A percentile compares a stretch with the other conserved stretches of the same genome.
Evolutionary conservation across 2,888 invertebrate genomes (phyloP).

Genomic region (Melinopterus prodromus): DNA sequence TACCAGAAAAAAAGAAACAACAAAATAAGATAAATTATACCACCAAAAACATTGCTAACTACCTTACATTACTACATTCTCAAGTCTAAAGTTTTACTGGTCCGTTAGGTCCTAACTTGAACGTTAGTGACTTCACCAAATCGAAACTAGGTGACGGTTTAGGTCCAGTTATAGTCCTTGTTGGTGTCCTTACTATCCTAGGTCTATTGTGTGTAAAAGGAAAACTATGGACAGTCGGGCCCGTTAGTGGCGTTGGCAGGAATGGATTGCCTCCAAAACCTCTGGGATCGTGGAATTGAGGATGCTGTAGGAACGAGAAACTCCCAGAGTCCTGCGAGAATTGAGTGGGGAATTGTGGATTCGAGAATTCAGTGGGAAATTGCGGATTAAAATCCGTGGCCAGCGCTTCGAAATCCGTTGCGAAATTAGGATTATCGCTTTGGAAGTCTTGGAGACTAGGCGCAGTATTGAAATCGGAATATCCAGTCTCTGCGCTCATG

Average conservation of each 20-base stretch:
- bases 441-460: constrained; percentile 26
- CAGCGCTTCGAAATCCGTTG: not conserved
- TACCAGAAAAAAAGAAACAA: constrained; percentile 5
- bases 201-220: not conserved
- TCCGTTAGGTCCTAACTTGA: constrained; percentile 54
- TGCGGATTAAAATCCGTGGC: constrained; percentile 15
- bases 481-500: constrained; percentile 17
- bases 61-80: constrained; percentile 26
- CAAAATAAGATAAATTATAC: not conserved
- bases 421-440: constrained; percentile 1
- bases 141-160: constrained; percentile 39
- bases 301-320: constrained; percentile 4
- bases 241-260: constrained; percentile 28
- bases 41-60: constrained; percentile 10
- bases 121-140: constrained; percentile 52
- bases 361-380: constrained; percentile 15
- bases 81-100: constrained; percentile 48
- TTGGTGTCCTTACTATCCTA: constrained; percentile 9
- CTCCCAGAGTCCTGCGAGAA: not conserved
- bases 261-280: constrained; percentile 24
- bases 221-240: not conserved
- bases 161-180: not conserved
- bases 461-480: constrained; percentile 26
- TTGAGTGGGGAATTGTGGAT: constrained; percentile 15
- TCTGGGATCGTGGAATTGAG: constrained; percentile 33